phyloP scores from a whole-genome alignment of 2,113 vertebrate species.

The Melanotaenia duboulayi region DNA sequence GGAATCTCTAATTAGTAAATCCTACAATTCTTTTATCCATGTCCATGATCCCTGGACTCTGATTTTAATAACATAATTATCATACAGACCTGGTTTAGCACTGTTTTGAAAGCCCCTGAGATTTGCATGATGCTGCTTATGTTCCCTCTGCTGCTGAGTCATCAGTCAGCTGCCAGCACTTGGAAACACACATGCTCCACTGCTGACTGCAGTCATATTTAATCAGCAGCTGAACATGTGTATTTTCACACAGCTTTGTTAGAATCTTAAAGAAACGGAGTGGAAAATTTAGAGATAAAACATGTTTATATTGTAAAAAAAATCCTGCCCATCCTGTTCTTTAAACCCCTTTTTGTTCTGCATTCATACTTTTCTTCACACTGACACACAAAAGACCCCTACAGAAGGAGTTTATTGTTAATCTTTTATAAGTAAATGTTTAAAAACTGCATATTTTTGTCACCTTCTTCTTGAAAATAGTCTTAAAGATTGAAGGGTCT shows the following conservation, averaged over 20 bases:
- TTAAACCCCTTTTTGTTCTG: neutral
- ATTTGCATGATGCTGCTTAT: slow-evolving; percentile 30
- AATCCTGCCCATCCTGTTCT: neutral
- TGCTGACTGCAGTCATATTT: slow-evolving; percentile 12
- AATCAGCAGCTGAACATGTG: slow-evolving; percentile 2
- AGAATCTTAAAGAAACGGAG: neutral
- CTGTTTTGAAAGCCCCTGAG: slow-evolving; percentile 43
- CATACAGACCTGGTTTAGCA: slow-evolving; percentile 35
- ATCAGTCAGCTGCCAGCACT: slow-evolving; percentile 27
- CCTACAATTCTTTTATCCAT: slow-evolving; percentile 18
- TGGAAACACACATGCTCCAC: slow-evolving; percentile 26
- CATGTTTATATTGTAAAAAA: neutral
- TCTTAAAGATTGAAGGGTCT: neutral
- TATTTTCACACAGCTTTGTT: slow-evolving; percentile 1
- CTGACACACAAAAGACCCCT: neutral
- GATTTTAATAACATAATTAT: slow-evolving; percentile 44
- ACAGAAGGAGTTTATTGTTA: neutral
- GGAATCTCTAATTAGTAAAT: slow-evolving; percentile 48
- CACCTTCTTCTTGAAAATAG: neutral
- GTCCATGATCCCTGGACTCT: slow-evolving; percentile 37
- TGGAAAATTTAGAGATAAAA: neutral
- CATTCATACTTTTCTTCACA: neutral
- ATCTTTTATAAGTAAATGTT: neutral
- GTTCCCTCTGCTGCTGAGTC: slow-evolving; percentile 43
- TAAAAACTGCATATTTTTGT: neutral